These are phyloP conservation scores for Campopleginae sp. DNA, from an alignment of 2,888 invertebrate species.

Conservation along the genomic window DNA sequence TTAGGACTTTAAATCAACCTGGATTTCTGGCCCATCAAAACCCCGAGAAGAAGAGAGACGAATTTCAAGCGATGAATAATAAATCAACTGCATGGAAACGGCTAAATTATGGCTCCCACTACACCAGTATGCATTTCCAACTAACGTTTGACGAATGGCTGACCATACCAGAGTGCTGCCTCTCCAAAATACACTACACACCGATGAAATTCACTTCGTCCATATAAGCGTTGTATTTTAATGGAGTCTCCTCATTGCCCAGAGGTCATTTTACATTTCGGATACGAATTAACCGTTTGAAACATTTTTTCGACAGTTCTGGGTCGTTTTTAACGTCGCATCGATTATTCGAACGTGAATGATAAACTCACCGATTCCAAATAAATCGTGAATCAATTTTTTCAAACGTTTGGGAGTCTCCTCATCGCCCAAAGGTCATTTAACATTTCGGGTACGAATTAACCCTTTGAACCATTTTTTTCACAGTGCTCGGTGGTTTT, in stretches of 20 bases:
- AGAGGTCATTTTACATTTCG: not conserved
- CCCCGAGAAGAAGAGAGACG: not conserved
- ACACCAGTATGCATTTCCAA: slow-evolving; percentile 32
- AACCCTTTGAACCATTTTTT: not conserved
- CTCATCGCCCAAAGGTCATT: not conserved
- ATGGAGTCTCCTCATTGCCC: not conserved
- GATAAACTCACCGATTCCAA: not conserved
- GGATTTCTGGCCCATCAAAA: slow-evolving; percentile 24
- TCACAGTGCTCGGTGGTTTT: not conserved
- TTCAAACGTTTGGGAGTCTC: not conserved
- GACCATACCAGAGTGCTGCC: not conserved
- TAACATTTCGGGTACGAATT: not conserved
- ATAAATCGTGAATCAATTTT: not conserved
- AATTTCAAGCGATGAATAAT: slow-evolving; percentile 17
- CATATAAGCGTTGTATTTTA: not conserved
- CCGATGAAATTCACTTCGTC: not conserved
- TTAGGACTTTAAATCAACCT: slow-evolving; percentile 1
- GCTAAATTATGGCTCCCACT: slow-evolving; percentile 19
- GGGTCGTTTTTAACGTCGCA: too few species aligned
- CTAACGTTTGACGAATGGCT: slow-evolving; percentile 19
- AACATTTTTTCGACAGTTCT: too few species aligned
- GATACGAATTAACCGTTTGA: too few species aligned
- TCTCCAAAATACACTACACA: not conserved
- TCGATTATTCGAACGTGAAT: not conserved
- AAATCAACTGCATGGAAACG: slow-evolving; percentile 23